Conservation (phyloP, 2,888 invertebrate genomes). For the Leucozona laternaria region DNA sequence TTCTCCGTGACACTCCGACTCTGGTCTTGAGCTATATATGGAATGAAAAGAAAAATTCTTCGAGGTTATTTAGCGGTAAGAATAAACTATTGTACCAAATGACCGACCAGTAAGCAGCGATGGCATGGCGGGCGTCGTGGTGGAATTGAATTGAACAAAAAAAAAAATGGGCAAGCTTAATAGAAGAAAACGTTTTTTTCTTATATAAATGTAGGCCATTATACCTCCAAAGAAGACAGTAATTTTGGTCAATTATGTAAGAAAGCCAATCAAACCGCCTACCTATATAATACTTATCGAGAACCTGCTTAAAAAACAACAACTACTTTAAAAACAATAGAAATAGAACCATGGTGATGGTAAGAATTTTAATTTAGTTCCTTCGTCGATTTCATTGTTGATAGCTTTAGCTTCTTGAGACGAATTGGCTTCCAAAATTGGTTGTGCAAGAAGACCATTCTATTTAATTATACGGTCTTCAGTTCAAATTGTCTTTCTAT, state of each 20-base stretch:
- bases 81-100: slow-evolving; percentile 31
- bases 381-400: not conserved
- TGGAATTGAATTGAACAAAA: slow-evolving; percentile 1
- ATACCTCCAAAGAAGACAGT: too few relatives aligned
- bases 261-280: slow-evolving; percentile 14
- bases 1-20: not conserved
- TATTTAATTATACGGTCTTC: slow-evolving; percentile 49
- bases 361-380: slow-evolving; percentile 47
- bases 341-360: slow-evolving; percentile 23
- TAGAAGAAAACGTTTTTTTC: not conserved
- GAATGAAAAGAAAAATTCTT: slow-evolving; percentile 12
- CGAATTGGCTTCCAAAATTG: slow-evolving; percentile 20
- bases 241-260: slow-evolving; percentile 48
- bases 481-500: slow-evolving; percentile 17
- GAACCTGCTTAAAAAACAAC: slow-evolving; percentile 12
- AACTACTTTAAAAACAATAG: not conserved
- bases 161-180: slow-evolving; percentile 28
- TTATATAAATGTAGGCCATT: too few relatives aligned
- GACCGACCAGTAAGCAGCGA: slow-evolving; percentile 14
- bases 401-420: not conserved
- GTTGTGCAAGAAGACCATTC: slow-evolving; percentile 32
- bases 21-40: slow-evolving; percentile 11
- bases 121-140: not conserved
- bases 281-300: slow-evolving; percentile 20
- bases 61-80: slow-evolving; percentile 67